Percentiles rank a stretch among this genome's conserved stretches.
These are phyloP conservation scores for Macrobrachium nipponense DNA, from an alignment of 1,140 invertebrate genomes.

Conservation along the genomic window DNA sequence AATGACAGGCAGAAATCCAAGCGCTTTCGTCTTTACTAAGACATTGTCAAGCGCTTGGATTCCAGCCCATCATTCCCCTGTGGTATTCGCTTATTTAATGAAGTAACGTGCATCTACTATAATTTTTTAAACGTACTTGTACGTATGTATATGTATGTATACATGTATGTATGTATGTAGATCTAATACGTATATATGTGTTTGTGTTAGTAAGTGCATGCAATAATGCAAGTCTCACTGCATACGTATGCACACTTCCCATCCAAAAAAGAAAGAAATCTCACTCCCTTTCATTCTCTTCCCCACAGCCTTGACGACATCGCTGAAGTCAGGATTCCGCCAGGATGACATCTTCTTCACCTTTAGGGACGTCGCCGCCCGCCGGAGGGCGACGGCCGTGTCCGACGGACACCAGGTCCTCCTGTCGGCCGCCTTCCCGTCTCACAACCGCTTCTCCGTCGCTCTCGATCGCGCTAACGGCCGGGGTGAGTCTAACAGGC, in stretches of 20 bases:
- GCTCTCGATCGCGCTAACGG: conserved; percentile 23
- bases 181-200: conserved; percentile 12
- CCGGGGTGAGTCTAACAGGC: conserved; percentile 11
- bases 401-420: conserved; percentile 8
- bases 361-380: conserved; percentile 11
- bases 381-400: background rate
- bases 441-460: conserved; percentile 27
- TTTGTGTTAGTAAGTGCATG: background rate
- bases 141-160: conserved; percentile 24
- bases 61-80: too few relatives aligned
- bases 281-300: background rate
- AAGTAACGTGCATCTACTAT: too few relatives aligned
- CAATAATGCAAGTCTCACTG: too few relatives aligned
- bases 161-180: conserved; percentile 2
- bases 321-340: background rate
- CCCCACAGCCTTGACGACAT: conserved; percentile 35
- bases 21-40: too few relatives aligned
- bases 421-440: conserved; percentile 46
- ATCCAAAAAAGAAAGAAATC: too few relatives aligned
- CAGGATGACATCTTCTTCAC: conserved; percentile 35
- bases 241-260: too few relatives aligned
- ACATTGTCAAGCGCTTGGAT: too few relatives aligned
- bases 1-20: too few relatives aligned
- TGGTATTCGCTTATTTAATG: too few relatives aligned
- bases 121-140: background rate